A percentile compares a stretch with the other conserved stretches of the same genome.
phyloP scores from a whole-genome alignment of 2,113 vertebrate genomes.

The Cyphomyrus discorhynchus region DNA sequence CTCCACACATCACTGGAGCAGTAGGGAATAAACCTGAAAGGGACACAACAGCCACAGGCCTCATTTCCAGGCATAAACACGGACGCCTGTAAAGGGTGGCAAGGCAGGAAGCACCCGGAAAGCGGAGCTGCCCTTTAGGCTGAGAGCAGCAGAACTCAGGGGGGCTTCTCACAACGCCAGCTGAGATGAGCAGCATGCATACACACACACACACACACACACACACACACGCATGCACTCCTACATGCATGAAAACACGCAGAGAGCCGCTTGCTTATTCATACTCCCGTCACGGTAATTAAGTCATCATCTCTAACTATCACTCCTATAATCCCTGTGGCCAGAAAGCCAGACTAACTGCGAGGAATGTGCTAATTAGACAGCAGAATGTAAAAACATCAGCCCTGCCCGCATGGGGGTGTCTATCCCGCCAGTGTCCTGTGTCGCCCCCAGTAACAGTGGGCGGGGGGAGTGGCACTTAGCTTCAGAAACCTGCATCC shows the following conservation, averaged over 20 bases:
- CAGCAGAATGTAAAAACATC: background rate
- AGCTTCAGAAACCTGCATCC: background rate
- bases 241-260: background rate
- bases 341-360: background rate
- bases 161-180: background rate
- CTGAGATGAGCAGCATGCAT: background rate
- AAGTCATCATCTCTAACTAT: conserved; percentile 7
- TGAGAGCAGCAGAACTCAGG: background rate
- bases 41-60: background rate
- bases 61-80: background rate
- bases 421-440: background rate
- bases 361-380: conserved; percentile 4
- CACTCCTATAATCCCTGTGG: background rate
- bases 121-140: background rate
- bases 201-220: background rate
- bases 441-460: background rate
- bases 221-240: background rate
- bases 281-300: background rate
- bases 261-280: background rate
- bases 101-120: background rate
- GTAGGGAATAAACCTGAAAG: conserved; percentile 86
- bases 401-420: background rate
- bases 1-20: conserved; percentile 99
- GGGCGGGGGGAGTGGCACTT: background rate
- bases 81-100: background rate